phyloP scores from a whole-genome alignment of 2,113 vertebrate genomes.

The Macheiramphus alcinus region DNA sequence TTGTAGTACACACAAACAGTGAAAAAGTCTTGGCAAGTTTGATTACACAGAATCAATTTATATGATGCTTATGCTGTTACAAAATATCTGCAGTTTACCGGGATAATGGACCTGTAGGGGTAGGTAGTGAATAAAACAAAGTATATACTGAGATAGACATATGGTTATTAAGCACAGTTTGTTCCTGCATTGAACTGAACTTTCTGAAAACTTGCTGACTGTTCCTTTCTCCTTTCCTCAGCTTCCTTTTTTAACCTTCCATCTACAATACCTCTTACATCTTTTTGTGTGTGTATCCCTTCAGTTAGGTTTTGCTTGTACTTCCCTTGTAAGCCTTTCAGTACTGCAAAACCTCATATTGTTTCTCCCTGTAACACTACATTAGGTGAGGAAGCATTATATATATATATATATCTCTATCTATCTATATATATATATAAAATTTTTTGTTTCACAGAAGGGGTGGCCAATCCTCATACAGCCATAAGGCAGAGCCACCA shows the following conservation, averaged over 20 bases:
- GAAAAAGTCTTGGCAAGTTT: neutral
- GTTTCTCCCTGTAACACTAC: neutral
- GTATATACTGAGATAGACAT: neutral
- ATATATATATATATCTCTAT: too few species aligned
- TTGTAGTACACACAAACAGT: neutral
- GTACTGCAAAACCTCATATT: neutral
- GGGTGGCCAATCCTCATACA: neutral
- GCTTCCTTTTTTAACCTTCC: neutral
- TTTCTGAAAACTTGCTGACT: neutral
- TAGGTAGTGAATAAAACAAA: neutral
- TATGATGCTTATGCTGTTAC: neutral
- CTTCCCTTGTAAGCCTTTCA: neutral
- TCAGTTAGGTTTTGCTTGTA: neutral
- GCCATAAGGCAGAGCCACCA: neutral
- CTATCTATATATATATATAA: neutral
- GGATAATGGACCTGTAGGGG: neutral
- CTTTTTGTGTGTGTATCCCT: neutral
- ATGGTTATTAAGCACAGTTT: neutral
- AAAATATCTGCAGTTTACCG: neutral
- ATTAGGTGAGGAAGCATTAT: neutral
- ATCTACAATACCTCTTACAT: neutral
- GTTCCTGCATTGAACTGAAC: neutral
- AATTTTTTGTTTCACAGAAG: neutral
- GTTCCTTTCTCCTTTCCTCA: neutral
- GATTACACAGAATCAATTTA: neutral